These are phyloP conservation scores for Sussaba pulchella DNA, from an alignment of 2,888 invertebrate genomes.

Conservation along the genomic window DNA sequence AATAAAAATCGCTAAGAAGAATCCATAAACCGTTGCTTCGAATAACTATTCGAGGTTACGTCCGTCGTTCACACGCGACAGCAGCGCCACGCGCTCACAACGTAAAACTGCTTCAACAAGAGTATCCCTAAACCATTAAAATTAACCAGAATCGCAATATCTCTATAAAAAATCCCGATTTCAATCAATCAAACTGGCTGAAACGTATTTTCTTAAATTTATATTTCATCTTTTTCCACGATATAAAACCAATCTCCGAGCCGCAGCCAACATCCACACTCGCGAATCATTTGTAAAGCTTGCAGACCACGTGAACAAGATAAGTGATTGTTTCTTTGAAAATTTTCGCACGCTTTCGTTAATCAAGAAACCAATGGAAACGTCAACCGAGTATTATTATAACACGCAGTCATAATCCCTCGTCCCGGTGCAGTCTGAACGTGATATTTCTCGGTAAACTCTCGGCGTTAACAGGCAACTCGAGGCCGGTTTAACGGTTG, in stretches of 20 bases:
- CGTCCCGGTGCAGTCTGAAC: conserved; percentile 51
- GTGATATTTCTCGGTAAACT: conserved; percentile 66
- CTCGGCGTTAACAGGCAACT: conserved; percentile 64
- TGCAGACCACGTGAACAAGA: not conserved
- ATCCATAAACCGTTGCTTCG: too few species aligned
- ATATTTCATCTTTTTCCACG: too few species aligned
- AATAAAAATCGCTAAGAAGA: too few species aligned
- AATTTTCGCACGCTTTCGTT: conserved; percentile 25
- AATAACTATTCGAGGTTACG: too few species aligned
- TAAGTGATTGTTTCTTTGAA: conserved; percentile 2
- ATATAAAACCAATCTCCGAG: not conserved
- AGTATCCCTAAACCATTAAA: too few species aligned
- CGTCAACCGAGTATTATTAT: conserved; percentile 59
- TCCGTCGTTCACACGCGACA: too few species aligned
- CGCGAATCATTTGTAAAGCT: not conserved
- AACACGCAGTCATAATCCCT: conserved; percentile 76
- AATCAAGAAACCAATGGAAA: conserved; percentile 60
- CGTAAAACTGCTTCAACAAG: too few species aligned
- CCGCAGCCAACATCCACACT: not conserved
- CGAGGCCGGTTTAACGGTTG: conserved; percentile 66
- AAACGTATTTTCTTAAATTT: too few species aligned
- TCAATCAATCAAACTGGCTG: too few species aligned
- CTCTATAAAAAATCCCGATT: too few species aligned
- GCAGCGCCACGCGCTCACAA: too few species aligned
- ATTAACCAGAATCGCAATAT: too few species aligned